Conservation (phyloP, 2,113 vertebrate genomes). For the Sorex araneus region DNA sequence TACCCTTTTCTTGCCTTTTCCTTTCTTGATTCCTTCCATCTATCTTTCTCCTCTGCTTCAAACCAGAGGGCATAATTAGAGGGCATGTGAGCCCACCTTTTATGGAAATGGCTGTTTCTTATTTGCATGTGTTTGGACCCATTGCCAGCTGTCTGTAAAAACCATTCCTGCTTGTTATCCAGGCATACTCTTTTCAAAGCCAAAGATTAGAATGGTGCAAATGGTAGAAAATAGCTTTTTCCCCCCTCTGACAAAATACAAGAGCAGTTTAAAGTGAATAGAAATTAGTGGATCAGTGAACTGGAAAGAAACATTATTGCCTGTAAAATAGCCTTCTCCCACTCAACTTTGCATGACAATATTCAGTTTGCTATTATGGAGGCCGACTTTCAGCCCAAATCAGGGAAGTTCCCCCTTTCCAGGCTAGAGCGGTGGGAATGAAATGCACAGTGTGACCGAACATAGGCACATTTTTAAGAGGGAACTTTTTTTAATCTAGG, state of each 20-base stretch:
- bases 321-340: conserved; percentile 77
- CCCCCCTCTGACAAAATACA: conserved; percentile 56
- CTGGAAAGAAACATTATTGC: conserved; percentile 81
- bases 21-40: conserved; percentile 67
- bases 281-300: conserved; percentile 82
- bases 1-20: conserved; percentile 34
- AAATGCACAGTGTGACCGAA: conserved; percentile 67
- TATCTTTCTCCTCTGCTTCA: conserved; percentile 61
- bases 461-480: conserved; percentile 38
- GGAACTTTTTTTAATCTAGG: conserved; percentile 58
- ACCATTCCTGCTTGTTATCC: conserved; percentile 77
- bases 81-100: conserved; percentile 68
- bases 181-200: conserved; percentile 77
- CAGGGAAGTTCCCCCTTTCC: background rate
- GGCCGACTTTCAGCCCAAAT: conserved; percentile 32
- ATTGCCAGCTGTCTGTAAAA: conserved; percentile 70
- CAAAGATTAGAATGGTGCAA: conserved; percentile 78
- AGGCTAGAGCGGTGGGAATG: conserved; percentile 55
- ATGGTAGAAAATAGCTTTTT: conserved; percentile 77
- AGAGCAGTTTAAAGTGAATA: conserved; percentile 81
- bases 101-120: conserved; percentile 73
- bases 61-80: conserved; percentile 65
- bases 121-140: conserved; percentile 79
- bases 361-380: conserved; percentile 65
- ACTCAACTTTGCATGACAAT: conserved; percentile 83